Conservation (phyloP, 2,888 invertebrate species). For the Diarsia mendica region DNA sequence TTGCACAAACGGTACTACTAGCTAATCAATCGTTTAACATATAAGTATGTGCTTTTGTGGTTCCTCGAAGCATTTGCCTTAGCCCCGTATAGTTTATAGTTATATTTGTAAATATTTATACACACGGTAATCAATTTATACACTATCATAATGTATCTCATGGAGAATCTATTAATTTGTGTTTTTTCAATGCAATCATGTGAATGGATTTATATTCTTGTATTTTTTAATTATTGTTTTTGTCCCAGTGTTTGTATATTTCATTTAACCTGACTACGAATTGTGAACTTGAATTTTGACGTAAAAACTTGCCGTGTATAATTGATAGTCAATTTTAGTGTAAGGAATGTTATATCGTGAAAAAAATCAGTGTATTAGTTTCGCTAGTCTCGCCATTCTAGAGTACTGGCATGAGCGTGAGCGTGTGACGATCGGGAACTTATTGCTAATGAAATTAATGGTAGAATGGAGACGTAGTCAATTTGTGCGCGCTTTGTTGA, state of each 20-base stretch:
- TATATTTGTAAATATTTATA: constrained; percentile 65
- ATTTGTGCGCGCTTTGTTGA: constrained; percentile 36
- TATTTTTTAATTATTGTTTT: constrained; percentile 40
- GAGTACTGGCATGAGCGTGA: constrained; percentile 40
- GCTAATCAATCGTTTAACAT: constrained; percentile 55
- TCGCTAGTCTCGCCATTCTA: constrained; percentile 70
- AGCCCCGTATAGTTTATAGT: constrained; percentile 69
- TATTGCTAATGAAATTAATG: constrained; percentile 38
- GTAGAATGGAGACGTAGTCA: constrained; percentile 11
- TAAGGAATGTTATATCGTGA: constrained; percentile 64
- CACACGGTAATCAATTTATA: constrained; percentile 55
- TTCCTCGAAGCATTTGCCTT: constrained; percentile 88
- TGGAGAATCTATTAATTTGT: constrained; percentile 63
- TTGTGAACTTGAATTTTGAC: constrained; percentile 53
- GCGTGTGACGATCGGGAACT: constrained; percentile 13
- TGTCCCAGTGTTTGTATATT: constrained; percentile 56
- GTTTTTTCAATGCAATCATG: constrained; percentile 65
- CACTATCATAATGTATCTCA: constrained; percentile 58
- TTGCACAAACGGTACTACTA: constrained; percentile 47
- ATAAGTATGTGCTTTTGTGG: constrained; percentile 75
- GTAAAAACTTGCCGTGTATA: constrained; percentile 68
- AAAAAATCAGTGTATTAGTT: constrained; percentile 62
- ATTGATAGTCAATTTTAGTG: constrained; percentile 67
- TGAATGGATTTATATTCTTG: constrained; percentile 37
- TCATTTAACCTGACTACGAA: constrained; percentile 53